Evolutionary conservation across 2,888 invertebrate species (phyloP).

Genomic region (Apodemia hepburni): DNA sequence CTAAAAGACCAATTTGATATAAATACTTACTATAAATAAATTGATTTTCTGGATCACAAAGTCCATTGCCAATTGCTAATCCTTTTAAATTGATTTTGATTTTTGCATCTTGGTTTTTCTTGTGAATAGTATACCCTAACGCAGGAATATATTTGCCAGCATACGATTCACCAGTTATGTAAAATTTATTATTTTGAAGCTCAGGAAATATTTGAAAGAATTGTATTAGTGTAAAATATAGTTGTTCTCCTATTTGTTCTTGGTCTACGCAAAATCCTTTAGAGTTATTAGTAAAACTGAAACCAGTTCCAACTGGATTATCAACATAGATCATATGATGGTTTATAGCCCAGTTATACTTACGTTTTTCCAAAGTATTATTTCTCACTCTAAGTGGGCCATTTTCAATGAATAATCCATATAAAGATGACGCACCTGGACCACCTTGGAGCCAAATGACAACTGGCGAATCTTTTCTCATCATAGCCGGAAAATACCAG

Average conservation of each 20-base stretch:
- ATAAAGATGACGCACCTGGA: not conserved
- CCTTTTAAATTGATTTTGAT: conserved; percentile 1
- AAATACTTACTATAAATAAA: not conserved
- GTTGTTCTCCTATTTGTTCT: not conserved
- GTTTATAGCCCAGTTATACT: not conserved
- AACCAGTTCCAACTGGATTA: not conserved
- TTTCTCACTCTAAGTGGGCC: too few species aligned
- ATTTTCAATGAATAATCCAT: too few species aligned
- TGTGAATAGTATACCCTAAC: not conserved
- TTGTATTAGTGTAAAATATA: too few species aligned
- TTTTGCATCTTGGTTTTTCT: not conserved
- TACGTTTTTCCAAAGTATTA: not conserved
- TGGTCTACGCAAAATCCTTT: not conserved
- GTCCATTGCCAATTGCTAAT: not conserved
- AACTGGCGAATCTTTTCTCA: not conserved
- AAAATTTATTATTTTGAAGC: not conserved
- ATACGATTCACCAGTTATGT: not conserved
- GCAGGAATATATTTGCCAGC: not conserved
- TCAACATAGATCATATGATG: not conserved
- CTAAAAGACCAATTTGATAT: not conserved
- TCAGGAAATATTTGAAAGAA: not conserved
- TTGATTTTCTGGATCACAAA: not conserved
- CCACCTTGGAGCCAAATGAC: not conserved
- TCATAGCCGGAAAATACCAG: not conserved
- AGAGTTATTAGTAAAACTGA: not conserved